These are phyloP conservation scores for Dioctria rufipes DNA, from an alignment of 2,888 invertebrate genomes.

Conservation along the genomic window DNA sequence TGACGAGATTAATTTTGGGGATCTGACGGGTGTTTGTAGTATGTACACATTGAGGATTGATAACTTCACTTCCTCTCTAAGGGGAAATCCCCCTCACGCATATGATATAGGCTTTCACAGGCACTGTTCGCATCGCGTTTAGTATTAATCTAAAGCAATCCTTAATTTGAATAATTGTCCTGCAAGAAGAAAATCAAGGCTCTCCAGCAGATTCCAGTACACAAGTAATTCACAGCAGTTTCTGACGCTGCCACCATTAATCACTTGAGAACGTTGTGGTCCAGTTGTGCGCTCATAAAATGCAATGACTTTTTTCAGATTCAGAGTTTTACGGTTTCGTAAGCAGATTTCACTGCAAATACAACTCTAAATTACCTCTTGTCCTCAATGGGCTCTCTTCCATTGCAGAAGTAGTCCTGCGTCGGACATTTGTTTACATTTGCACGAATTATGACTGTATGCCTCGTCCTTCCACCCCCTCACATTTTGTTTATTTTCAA, in stretches of 20 bases:
- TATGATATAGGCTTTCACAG: neutral
- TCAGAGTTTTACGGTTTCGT: constrained; percentile 48
- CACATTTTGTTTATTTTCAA: constrained; percentile 47
- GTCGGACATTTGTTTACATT: constrained; percentile 52
- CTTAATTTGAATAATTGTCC: constrained; percentile 48
- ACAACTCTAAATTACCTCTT: constrained; percentile 40
- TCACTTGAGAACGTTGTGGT: constrained; percentile 38
- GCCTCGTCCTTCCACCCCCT: constrained; percentile 4
- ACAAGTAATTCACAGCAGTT: constrained; percentile 39
- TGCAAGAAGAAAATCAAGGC: constrained; percentile 10
- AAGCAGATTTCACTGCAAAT: constrained; percentile 40
- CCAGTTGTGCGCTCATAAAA: constrained; percentile 47
- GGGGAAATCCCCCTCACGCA: neutral
- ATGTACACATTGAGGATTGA: neutral
- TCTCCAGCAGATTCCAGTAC: constrained; percentile 9
- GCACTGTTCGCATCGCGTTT: neutral
- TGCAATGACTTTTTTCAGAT: constrained; percentile 40
- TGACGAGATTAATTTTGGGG: constrained; percentile 34
- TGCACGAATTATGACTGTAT: constrained; percentile 47
- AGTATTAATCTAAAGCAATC: neutral
- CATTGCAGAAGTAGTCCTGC: constrained; percentile 44
- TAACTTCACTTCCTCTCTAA: neutral
- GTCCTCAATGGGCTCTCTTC: constrained; percentile 52
- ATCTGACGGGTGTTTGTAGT: constrained; percentile 8
- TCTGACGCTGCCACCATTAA: constrained; percentile 19